Percentiles rank a stretch among this genome's conserved stretches.
Evolutionary conservation across 2,888 invertebrate genomes (phyloP).

Genomic region (Parthenolecanium corni): DNA sequence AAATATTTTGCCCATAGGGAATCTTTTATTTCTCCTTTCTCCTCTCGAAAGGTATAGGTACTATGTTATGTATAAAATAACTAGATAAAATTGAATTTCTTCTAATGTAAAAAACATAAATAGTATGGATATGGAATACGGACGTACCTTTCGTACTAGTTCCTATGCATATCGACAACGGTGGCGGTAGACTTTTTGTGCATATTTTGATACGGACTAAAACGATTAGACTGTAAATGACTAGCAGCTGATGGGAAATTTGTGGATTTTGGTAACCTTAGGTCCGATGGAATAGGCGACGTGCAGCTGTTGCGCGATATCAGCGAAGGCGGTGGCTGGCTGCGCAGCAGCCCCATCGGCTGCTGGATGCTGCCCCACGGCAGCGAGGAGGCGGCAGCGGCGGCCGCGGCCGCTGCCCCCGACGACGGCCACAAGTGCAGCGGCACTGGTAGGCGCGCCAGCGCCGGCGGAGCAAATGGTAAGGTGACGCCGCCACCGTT

Average conservation of each 20-base stretch:
- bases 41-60: too few relatives aligned
- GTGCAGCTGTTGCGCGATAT: constrained; percentile 23
- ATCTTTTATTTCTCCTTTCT: too few relatives aligned
- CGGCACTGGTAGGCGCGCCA: constrained; percentile 22
- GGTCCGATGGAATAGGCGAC: constrained; percentile 23
- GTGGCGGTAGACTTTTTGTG: constrained; percentile 24
- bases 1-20: too few relatives aligned
- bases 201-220: constrained; percentile 23
- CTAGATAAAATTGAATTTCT: too few relatives aligned
- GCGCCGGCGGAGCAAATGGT: constrained; percentile 23
- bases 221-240: constrained; percentile 28
- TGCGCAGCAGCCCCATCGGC: constrained; percentile 19
- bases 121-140: too few relatives aligned
- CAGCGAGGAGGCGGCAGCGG: constrained; percentile 16
- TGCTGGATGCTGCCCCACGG: constrained; percentile 23
- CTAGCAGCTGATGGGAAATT: constrained; percentile 25
- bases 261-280: constrained; percentile 25
- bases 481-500: constrained; percentile 8
- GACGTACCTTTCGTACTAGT: background rate
- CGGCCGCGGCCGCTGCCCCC: constrained; percentile 10
- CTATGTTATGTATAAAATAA: too few relatives aligned
- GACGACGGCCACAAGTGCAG: constrained; percentile 20
- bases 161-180: constrained; percentile 22
- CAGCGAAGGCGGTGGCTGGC: constrained; percentile 15
- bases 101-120: too few relatives aligned